Evolutionary conservation across 2,888 invertebrate species (phyloP).

Genomic region (Cyaniris semiargus): DNA sequence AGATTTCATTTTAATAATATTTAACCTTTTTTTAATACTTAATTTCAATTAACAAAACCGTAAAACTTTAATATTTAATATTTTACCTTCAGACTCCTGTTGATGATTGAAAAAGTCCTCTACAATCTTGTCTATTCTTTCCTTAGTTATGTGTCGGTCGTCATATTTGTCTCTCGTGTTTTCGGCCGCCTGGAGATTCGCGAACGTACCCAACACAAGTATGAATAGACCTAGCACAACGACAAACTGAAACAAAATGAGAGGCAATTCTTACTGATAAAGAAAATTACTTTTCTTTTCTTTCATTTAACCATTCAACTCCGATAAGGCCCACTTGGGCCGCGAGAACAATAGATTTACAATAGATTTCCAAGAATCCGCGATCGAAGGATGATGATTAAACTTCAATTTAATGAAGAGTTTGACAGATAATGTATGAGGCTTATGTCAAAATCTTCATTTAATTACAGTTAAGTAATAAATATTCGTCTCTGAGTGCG

Average conservation of each 20-base stretch:
- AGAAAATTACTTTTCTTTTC: too few species aligned
- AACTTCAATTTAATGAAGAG: too few species aligned
- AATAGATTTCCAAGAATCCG: too few species aligned
- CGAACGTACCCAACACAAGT: conserved; percentile 94
- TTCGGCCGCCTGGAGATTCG: conserved; percentile 89
- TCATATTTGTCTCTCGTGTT: conserved; percentile 61
- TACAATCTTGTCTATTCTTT: conserved; percentile 67
- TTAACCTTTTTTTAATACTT: neutral
- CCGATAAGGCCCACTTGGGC: too few species aligned
- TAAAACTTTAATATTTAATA: neutral
- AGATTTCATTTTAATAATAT: conserved; percentile 26
- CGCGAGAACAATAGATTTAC: too few species aligned
- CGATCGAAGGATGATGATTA: too few species aligned
- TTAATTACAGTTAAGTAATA: too few species aligned
- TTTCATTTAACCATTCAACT: too few species aligned
- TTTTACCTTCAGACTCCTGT: conserved; percentile 54
- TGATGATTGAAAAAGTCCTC: conserved; percentile 70
- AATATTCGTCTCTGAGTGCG: too few species aligned
- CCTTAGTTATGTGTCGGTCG: conserved; percentile 63
- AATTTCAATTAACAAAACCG: too few species aligned
- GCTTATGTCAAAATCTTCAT: too few species aligned
- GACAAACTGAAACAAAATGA: conserved; percentile 81
- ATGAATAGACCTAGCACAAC: conserved; percentile 91
- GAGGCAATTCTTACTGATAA: neutral
- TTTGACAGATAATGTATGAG: too few species aligned